phyloP scores from a whole-genome alignment of 2,113 vertebrate genomes.

The Carollia perspicillata region DNA sequence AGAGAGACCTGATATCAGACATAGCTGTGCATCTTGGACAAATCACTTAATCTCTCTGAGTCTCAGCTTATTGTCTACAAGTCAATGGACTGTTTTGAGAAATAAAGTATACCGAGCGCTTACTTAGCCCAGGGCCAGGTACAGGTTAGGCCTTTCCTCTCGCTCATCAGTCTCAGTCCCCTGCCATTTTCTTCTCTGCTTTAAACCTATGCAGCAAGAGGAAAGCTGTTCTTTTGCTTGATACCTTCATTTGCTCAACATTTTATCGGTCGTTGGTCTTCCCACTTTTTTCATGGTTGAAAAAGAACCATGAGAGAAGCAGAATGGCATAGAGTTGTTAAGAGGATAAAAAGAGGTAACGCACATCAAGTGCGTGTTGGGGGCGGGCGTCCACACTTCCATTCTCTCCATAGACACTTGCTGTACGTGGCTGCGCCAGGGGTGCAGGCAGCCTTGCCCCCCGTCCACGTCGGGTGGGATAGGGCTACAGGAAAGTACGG shows the following conservation, averaged over 20 bases:
- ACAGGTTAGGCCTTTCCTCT: neutral
- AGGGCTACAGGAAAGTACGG: neutral
- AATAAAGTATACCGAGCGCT: neutral
- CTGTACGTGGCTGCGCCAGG: neutral
- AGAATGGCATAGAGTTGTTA: neutral
- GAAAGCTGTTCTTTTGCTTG: neutral
- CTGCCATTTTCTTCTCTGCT: neutral
- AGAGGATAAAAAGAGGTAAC: constrained; percentile 5
- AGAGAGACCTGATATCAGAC: neutral
- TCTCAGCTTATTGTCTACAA: neutral
- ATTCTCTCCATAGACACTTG: neutral
- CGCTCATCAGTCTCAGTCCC: neutral
- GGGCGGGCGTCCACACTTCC: neutral
- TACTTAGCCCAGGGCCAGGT: neutral
- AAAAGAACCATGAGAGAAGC: neutral
- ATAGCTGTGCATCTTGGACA: neutral
- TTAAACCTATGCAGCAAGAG: neutral
- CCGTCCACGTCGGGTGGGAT: fast-evolving
- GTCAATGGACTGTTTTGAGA: neutral
- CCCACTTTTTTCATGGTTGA: neutral
- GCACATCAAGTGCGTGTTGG: neutral
- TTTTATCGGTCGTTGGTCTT: neutral
- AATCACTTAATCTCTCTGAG: constrained; percentile 4
- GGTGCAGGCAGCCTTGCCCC: neutral
- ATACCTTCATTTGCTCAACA: constrained; percentile 14